phyloP scores from a whole-genome alignment of 1,140 invertebrate species.

The Drosophila dunni region DNA sequence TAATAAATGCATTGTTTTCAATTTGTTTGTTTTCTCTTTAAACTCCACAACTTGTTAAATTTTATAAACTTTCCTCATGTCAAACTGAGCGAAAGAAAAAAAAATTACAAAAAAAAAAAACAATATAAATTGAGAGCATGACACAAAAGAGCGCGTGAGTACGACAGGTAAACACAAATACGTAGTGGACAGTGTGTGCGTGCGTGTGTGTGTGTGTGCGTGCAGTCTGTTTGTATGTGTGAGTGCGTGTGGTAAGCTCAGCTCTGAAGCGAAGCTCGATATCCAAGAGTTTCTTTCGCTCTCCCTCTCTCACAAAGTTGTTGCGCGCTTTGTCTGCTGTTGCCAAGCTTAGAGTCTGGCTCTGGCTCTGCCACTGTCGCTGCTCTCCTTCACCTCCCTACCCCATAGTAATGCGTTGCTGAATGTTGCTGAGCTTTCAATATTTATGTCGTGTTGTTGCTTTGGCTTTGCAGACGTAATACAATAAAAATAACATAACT shows the following conservation, averaged over 20 bases:
- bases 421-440: constrained; percentile 21
- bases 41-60: constrained; percentile 23
- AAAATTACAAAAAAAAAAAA: constrained; percentile 3
- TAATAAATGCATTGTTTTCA: constrained; percentile 70
- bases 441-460: background rate
- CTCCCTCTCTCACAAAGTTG: background rate
- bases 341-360: constrained; percentile 7
- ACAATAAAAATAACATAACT: constrained; percentile 15
- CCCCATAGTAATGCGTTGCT: background rate
- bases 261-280: constrained; percentile 29
- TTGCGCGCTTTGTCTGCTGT: background rate
- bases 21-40: constrained; percentile 21
- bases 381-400: background rate
- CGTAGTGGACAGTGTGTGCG: background rate
- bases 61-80: constrained; percentile 44
- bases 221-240: background rate
- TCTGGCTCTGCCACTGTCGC: background rate
- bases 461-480: background rate
- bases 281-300: background rate
- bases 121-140: background rate
- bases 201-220: constrained; percentile 3
- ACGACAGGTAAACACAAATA: constrained; percentile 18
- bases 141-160: constrained; percentile 7
- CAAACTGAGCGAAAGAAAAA: constrained; percentile 34
- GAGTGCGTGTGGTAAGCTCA: constrained; percentile 3